Percentiles rank a stretch among this genome's conserved stretches.
phyloP scores from a whole-genome alignment of 2,113 vertebrate genomes.

The Crotalus viridis region DNA sequence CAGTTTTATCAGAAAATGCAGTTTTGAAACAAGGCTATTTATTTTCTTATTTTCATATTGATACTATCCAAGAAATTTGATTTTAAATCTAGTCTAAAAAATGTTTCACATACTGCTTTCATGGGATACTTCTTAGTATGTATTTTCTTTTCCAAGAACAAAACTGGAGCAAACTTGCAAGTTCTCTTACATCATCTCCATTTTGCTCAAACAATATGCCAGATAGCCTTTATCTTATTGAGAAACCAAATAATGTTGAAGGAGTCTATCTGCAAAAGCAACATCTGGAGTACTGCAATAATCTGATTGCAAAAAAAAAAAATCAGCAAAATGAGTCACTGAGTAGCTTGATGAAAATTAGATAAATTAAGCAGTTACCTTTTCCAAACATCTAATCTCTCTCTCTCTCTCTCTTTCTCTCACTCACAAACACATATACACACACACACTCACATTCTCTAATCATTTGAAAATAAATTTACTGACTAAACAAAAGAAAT shows the following conservation, averaged over 20 bases:
- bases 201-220: neutral
- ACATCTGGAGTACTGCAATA: slow-evolving; percentile 39
- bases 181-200: neutral
- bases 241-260: slow-evolving; percentile 36
- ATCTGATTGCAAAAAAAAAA: slow-evolving; percentile 30
- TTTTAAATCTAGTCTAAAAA: neutral
- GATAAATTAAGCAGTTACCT: slow-evolving; percentile 23
- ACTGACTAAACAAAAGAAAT: neutral
- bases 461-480: neutral
- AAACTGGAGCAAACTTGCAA: neutral
- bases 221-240: slow-evolving; percentile 16
- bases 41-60: neutral
- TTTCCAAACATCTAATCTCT: neutral
- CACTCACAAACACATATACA: too few relatives aligned
- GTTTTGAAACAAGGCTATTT: neutral
- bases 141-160: neutral
- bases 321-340: slow-evolving; percentile 43
- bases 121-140: neutral
- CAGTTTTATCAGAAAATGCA: neutral
- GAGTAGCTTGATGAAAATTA: slow-evolving; percentile 23
- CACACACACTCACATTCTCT: neutral
- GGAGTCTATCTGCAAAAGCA: slow-evolving; percentile 15
- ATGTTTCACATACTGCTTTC: neutral
- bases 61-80: neutral
- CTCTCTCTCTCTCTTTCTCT: neutral